Evolutionary conservation across 2,888 invertebrate genomes (phyloP).

Genomic region (Stenichneumon culpator): DNA sequence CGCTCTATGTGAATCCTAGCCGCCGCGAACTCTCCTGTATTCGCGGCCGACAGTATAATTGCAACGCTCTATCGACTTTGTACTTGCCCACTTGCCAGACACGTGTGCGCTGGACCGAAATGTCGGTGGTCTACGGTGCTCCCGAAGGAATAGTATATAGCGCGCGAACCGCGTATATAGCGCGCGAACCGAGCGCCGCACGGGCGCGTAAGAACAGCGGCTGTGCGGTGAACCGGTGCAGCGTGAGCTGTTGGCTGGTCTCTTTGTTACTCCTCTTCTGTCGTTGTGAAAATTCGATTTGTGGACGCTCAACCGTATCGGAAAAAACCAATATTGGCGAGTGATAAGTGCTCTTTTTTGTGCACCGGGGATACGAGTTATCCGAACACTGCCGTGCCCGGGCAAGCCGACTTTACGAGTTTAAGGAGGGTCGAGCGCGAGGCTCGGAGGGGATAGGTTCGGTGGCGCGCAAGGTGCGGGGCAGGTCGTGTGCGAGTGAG

Average conservation of each 20-base stretch:
- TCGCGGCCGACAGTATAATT: neutral
- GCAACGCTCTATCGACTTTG: conserved; percentile 24
- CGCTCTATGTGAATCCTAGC: neutral
- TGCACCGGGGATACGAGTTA: neutral
- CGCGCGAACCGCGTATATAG: neutral
- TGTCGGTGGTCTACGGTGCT: conserved; percentile 3
- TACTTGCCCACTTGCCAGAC: neutral
- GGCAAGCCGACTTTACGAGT: no score
- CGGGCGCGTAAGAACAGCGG: conserved; percentile 54
- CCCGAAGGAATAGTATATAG: neutral
- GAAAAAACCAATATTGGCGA: conserved; percentile 33
- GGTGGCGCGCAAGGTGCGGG: no score
- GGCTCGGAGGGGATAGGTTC: no score
- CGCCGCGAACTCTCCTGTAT: neutral
- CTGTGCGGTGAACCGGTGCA: conserved; percentile 64
- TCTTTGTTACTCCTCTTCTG: neutral
- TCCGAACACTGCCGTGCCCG: no score
- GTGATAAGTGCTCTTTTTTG: conserved; percentile 4
- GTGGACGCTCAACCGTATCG: neutral
- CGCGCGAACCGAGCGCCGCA: conserved; percentile 27
- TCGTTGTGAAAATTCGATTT: neutral
- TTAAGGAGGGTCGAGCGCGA: no score
- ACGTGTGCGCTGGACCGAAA: conserved; percentile 26
- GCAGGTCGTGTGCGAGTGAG: no score
- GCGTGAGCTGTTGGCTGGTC: conserved; percentile 14